Evolutionary conservation across 2,888 invertebrate species (phyloP).

Genomic region (Perithous albicinctus): DNA sequence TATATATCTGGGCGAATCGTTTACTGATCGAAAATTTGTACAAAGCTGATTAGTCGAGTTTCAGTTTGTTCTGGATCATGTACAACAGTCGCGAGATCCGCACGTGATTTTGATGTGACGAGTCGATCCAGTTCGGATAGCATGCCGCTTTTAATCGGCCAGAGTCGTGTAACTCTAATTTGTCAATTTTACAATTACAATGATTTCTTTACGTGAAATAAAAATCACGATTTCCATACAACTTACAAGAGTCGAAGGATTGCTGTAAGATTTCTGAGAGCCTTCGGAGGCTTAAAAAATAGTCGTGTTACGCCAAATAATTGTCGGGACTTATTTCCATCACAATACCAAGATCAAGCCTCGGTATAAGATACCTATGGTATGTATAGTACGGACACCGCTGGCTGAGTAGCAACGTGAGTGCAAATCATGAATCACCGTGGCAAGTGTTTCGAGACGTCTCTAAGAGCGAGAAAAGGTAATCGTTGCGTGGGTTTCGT

Average conservation of each 20-base stretch:
- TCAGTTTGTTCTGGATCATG: too few relatives aligned
- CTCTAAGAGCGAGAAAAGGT: constrained; percentile 40
- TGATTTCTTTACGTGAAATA: too few relatives aligned
- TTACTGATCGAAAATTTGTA: too few relatives aligned
- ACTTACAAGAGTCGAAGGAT: neutral
- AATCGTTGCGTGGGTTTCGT: constrained; percentile 42
- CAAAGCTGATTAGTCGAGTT: too few relatives aligned
- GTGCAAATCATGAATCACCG: constrained; percentile 53
- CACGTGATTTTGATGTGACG: too few relatives aligned
- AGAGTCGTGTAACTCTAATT: neutral
- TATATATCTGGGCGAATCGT: too few relatives aligned
- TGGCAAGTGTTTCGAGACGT: constrained; percentile 56
- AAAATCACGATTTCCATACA: too few relatives aligned
- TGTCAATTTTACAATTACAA: too few relatives aligned
- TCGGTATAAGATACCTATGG: constrained; percentile 35
- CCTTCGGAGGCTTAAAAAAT: constrained; percentile 1
- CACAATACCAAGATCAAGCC: neutral
- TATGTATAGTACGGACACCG: constrained; percentile 1
- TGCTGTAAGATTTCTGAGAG: neutral
- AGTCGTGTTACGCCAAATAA: constrained; percentile 49
- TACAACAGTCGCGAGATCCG: too few relatives aligned
- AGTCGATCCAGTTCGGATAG: too few relatives aligned
- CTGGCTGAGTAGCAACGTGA: constrained; percentile 32
- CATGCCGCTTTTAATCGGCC: too few relatives aligned
- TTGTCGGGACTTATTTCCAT: constrained; percentile 28